phyloP scores from a whole-genome alignment of 2,113 vertebrate species.

The Gymnobelideus leadbeateri region DNA sequence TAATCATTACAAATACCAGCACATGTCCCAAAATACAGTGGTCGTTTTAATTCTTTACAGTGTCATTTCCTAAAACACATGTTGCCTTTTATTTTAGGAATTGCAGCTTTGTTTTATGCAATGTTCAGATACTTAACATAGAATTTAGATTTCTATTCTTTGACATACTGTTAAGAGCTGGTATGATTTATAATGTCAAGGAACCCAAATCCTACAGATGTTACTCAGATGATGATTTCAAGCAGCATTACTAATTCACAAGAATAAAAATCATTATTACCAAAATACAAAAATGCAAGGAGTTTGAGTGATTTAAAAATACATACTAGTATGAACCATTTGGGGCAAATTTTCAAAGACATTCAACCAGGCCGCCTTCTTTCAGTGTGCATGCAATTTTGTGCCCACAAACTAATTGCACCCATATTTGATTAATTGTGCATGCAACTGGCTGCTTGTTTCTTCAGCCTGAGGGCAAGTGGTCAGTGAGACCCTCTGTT shows the following conservation, averaged over 20 bases:
- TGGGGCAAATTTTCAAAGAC: conserved; percentile 51
- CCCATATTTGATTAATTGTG: conserved; percentile 43
- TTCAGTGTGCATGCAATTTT: conserved; percentile 41
- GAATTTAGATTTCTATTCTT: conserved; percentile 40
- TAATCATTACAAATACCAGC: conserved; percentile 57
- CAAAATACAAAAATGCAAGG: conserved; percentile 55
- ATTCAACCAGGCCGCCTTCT: conserved; percentile 7
- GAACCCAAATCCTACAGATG: conserved; percentile 60
- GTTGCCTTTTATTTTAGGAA: conserved; percentile 61
- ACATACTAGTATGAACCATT: conserved; percentile 15
- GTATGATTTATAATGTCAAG: conserved; percentile 71
- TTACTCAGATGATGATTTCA: conserved; percentile 70
- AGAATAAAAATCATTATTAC: conserved; percentile 57
- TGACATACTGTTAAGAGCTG: conserved; percentile 56
- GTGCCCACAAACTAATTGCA: conserved; percentile 36
- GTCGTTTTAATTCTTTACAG: conserved; percentile 43
- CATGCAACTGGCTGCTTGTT: conserved; percentile 3
- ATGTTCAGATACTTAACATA: conserved; percentile 53
- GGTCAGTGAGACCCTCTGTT: not conserved
- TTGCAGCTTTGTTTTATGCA: conserved; percentile 67
- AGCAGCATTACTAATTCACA: conserved; percentile 56
- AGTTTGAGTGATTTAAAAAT: conserved; percentile 41
- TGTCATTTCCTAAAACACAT: conserved; percentile 56
- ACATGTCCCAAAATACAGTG: conserved; percentile 38
- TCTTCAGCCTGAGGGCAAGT: conserved; percentile 42